Percentiles rank a stretch among this genome's conserved stretches.
These are phyloP conservation scores for Salarias fasciatus DNA, from an alignment of 2,797 vertebrate species.

Conservation along the genomic window DNA sequence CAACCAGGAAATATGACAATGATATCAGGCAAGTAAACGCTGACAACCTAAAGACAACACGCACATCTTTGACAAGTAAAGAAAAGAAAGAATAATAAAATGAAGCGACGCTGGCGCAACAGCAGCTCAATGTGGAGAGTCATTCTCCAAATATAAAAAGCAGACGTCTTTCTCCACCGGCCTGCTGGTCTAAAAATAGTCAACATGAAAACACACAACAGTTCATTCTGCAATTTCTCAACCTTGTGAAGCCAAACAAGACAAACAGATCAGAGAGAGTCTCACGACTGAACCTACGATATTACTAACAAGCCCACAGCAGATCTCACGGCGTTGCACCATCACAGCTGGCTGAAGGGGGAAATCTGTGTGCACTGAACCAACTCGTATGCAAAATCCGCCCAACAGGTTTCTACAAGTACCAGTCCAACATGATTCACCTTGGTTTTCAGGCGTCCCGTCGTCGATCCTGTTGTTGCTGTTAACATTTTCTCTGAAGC, in stretches of 20 bases:
- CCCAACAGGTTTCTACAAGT: constrained; percentile 49
- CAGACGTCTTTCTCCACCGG: constrained; percentile 11
- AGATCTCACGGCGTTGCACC: constrained; percentile 12
- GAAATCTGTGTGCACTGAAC: constrained; percentile 4
- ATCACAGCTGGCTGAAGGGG: constrained; percentile 11
- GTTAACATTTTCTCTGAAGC: constrained; percentile 49
- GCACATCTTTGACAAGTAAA: neutral
- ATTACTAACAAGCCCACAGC: no score
- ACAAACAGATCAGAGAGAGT: constrained; percentile 9
- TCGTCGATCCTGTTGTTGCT: constrained; percentile 42
- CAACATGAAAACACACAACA: constrained; percentile 26
- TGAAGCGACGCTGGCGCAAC: neutral
- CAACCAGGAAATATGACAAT: neutral
- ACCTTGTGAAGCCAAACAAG: constrained; percentile 22
- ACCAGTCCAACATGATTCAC: constrained; percentile 40
- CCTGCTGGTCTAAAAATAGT: constrained; percentile 40
- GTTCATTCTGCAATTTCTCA: neutral
- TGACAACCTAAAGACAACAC: neutral
- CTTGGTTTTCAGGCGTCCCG: constrained; percentile 38
- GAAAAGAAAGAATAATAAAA: neutral
- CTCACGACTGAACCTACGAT: no score
- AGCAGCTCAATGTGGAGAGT: neutral
- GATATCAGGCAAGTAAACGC: neutral
- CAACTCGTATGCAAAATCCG: constrained; percentile 22
- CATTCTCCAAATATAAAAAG: constrained; percentile 18